phyloP scores from a whole-genome alignment of 1,140 invertebrate species.

The Listronotus bonariensis region DNA sequence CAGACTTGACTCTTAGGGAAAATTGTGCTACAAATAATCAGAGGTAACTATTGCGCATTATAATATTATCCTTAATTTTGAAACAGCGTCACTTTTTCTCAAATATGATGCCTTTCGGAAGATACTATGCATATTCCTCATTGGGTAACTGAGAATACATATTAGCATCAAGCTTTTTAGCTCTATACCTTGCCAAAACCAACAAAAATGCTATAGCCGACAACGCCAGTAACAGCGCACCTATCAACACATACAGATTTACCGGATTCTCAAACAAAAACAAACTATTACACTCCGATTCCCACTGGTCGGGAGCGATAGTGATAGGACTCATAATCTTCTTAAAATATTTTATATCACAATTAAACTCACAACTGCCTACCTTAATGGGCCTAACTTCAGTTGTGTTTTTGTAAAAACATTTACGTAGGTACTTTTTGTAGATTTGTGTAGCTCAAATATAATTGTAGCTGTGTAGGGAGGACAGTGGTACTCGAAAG shows the following conservation, averaged over 20 bases:
- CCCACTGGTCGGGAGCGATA: constrained; percentile 42
- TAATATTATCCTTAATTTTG: no score
- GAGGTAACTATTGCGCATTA: no score
- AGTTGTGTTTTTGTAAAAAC: constrained; percentile 66
- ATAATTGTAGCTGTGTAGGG: constrained; percentile 73
- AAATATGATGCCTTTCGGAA: no score
- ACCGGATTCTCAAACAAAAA: constrained; percentile 11
- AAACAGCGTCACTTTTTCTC: no score
- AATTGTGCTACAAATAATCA: no score
- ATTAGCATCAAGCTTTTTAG: constrained; percentile 6
- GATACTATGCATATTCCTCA: constrained; percentile 30
- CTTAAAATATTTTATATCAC: constrained; percentile 63
- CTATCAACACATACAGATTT: constrained; percentile 28
- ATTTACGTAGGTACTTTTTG: constrained; percentile 55
- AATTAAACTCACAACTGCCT: constrained; percentile 64
- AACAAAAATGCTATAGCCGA: constrained; percentile 10
- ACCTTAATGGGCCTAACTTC: constrained; percentile 61
- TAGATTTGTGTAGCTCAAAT: constrained; percentile 67
- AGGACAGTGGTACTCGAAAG: constrained; percentile 76
- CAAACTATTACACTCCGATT: constrained; percentile 44
- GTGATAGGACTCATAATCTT: constrained; percentile 44
- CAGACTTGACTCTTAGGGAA: no score
- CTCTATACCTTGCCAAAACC: constrained; percentile 10
- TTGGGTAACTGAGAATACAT: constrained; percentile 37
- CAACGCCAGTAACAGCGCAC: constrained; percentile 11